A percentile compares a stretch with the other conserved stretches of the same genome.
These are phyloP conservation scores for Sycon ciliatum DNA, from an alignment of 37 sponge, comb jelly and placozoan species.

Conservation along the genomic window DNA sequence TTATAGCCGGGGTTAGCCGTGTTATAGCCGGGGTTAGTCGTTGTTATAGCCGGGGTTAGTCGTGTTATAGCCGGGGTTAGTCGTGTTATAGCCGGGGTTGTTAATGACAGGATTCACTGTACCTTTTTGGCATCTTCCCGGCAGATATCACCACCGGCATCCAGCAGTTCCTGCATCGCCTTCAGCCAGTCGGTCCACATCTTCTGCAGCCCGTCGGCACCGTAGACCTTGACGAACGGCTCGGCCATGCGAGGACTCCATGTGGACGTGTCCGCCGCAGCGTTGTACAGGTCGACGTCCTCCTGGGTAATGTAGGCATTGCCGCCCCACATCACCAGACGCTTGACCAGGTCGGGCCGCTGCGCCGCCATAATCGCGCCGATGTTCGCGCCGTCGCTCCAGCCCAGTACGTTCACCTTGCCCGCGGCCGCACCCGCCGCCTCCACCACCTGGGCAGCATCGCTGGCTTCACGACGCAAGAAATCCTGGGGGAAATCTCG, in stretches of 20 bases:
- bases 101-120: too few species aligned
- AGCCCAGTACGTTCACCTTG: conserved; percentile 52
- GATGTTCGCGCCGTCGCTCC: conserved; percentile 65
- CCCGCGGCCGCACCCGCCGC: conserved; percentile 31
- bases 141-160: conserved; percentile 38
- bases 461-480: conserved; percentile 34
- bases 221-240: conserved; percentile 35
- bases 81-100: too few species aligned
- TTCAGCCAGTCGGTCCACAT: conserved; percentile 50
- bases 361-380: conserved; percentile 35
- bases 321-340: conserved; percentile 52
- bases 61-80: too few species aligned
- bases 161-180: conserved; percentile 11
- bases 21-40: too few species aligned
- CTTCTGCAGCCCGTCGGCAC: conserved; percentile 26
- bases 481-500: conserved; percentile 30
- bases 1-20: too few species aligned
- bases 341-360: conserved; percentile 37
- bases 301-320: conserved; percentile 44
- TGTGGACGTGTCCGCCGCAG: conserved; percentile 27
- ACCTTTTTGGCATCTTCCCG: conserved; percentile 8
- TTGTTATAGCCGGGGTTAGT: too few species aligned
- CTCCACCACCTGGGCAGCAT: conserved; percentile 42
- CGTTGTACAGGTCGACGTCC: conserved; percentile 41
- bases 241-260: conserved; percentile 46